A percentile compares a stretch with the other conserved stretches of the same genome.
Conservation (phyloP, 2,113 vertebrate species). For the Osmerus mordax region DNA sequence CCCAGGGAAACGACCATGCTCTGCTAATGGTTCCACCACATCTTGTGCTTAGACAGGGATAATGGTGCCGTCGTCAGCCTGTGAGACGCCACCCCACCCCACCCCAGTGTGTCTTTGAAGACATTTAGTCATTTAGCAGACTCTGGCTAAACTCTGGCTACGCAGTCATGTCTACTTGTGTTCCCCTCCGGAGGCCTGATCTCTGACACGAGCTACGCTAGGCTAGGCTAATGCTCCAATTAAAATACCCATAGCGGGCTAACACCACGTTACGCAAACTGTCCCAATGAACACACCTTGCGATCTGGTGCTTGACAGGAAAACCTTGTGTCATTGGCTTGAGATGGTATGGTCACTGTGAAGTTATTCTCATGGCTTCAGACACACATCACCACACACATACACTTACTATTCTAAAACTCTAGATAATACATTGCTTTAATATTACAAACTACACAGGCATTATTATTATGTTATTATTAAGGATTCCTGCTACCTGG, state of each 20-base stretch:
- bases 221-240: slow-evolving; percentile 7
- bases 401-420: no score
- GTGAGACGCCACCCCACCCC: slow-evolving; percentile 20
- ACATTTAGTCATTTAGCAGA: no score
- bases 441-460: no score
- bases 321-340: no score
- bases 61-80: slow-evolving; percentile 48
- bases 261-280: background rate
- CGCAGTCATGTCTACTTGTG: slow-evolving; percentile 23
- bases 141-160: no score
- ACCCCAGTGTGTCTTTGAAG: slow-evolving; percentile 18
- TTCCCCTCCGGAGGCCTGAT: slow-evolving; percentile 30
- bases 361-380: no score
- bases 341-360: no score
- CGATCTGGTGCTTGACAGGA: no score
- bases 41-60: slow-evolving; percentile 48
- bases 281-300: background rate
- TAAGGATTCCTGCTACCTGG: no score
- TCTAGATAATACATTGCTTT: no score
- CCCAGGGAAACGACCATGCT: slow-evolving; percentile 22
- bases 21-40: slow-evolving; percentile 38
- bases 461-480: no score
- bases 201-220: slow-evolving; percentile 26
- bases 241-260: background rate
- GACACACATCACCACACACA: no score